These are phyloP conservation scores for Botrylloides violaceus DNA, from an alignment of 23 tunicate species.

Conservation along the genomic window DNA sequence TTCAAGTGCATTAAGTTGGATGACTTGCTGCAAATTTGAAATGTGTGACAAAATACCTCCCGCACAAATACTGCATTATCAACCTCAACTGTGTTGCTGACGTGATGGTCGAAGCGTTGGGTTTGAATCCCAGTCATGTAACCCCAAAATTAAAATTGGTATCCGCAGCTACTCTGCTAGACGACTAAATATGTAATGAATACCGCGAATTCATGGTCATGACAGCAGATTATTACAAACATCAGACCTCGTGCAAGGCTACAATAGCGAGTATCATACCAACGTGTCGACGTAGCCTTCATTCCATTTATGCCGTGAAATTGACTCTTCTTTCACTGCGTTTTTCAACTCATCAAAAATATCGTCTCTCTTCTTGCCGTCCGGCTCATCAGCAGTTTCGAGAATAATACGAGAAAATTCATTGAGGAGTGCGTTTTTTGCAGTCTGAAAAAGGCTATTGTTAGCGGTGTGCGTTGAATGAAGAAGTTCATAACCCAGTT, in stretches of 20 bases:
- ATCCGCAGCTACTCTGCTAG: too few relatives aligned
- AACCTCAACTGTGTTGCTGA: too few relatives aligned
- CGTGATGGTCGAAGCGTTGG: too few relatives aligned
- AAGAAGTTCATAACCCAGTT: background rate
- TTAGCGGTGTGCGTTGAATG: background rate
- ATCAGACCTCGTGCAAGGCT: too few relatives aligned
- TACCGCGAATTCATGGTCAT: too few relatives aligned
- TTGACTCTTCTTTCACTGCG: constrained; percentile 65
- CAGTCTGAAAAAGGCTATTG: constrained; percentile 19
- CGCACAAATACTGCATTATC: too few relatives aligned
- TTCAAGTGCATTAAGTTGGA: constrained; percentile 75
- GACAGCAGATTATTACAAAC: too few relatives aligned
- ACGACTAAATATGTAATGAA: too few relatives aligned
- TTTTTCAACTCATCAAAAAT: constrained; percentile 46
- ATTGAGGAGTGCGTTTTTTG: constrained; percentile 59
- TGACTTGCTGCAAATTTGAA: constrained; percentile 28
- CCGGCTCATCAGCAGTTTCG: constrained; percentile 9
- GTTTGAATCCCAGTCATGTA: too few relatives aligned
- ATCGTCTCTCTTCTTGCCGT: constrained; percentile 29
- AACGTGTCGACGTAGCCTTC: constrained; percentile 63
- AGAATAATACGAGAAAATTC: constrained; percentile 51
- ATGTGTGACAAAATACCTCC: too few relatives aligned
- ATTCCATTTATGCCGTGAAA: constrained; percentile 79
- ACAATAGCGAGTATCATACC: too few relatives aligned
- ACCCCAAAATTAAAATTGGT: too few relatives aligned